These are phyloP conservation scores for Pachycephala philippinensis DNA, from an alignment of 2,113 vertebrate species.

Conservation along the genomic window DNA sequence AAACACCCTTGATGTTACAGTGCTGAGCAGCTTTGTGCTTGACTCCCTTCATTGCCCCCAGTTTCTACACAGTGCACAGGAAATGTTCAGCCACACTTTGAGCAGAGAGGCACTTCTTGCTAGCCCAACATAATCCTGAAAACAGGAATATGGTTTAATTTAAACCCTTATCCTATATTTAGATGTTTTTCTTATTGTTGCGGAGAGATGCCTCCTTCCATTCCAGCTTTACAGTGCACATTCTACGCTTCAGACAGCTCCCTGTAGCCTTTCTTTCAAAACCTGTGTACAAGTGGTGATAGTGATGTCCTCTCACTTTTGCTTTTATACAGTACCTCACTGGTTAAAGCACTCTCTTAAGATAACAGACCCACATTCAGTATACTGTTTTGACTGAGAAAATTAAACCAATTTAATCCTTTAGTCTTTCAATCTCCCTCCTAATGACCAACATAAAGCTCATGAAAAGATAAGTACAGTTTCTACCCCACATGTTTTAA, in stretches of 20 bases:
- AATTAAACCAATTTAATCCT: background rate
- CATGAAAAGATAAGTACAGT: background rate
- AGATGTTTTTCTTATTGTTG: background rate
- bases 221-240: background rate
- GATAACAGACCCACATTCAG: background rate
- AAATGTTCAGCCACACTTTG: background rate
- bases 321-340: background rate
- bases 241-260: background rate
- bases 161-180: background rate
- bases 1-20: background rate
- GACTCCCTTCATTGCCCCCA: background rate
- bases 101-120: background rate
- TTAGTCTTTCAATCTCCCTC: background rate
- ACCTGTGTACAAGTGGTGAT: background rate
- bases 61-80: background rate
- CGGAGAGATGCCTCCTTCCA: background rate
- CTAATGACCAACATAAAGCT: background rate
- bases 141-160: background rate
- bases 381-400: background rate
- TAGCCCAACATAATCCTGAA: background rate
- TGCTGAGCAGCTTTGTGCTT: background rate
- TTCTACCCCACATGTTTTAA: background rate
- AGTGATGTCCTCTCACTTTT: background rate
- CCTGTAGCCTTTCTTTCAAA: background rate
- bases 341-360: background rate